Evolutionary conservation across 2,113 vertebrate genomes (phyloP), one percentile per base, ranked within the genome.

Genomic region (Psittacara wagleri): DNA sequence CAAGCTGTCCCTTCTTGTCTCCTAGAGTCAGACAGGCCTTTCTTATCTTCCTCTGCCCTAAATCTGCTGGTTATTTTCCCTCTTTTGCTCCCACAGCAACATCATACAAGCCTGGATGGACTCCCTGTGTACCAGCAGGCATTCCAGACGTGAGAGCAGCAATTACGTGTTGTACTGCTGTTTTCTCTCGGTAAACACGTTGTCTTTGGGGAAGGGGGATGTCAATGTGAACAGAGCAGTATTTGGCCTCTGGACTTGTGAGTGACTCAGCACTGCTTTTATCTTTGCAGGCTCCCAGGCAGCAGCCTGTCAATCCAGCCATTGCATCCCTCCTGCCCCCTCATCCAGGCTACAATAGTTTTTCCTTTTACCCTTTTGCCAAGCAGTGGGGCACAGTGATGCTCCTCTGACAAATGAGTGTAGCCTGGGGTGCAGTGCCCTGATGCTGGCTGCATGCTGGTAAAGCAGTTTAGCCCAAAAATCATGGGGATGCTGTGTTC

Each of bases 391-490:
- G 52, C 35, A 2, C 0, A 1, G 24, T 6, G 20, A 29, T 35
- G 66, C 48, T 76, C 10, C 69, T 63, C 43, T 78, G 83, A 41
- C 9, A 37, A 43, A 39, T 3, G 12, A 44, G 24, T 15, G 39
- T 23, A 3, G 1, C 31, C 43, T 19, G 39, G 37, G 17, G 23
- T 81, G 46, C 33, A 16, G 75, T 0, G 0, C 33, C 44, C 39
- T 19, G 6, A 8, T 28, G 48, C 29, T 73, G 68, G 9, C n/a
- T 10, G 3, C 3, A 6, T 0, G 2, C 49, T 81, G 66, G 24
- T 33, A 37, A 17, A 69, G 35, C 14, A 18, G 9, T 51, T 68
- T 5, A 77, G 29, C 54, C 25, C 61, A 64, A 59, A 44, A 80
- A 63, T 64, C n/a, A 43, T 1, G 2, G 41, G 39, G 61, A 63